These are phyloP conservation scores for Poeciliopsis infans DNA, from an alignment of 2,797 vertebrate genomes.

Conservation along the genomic window DNA sequence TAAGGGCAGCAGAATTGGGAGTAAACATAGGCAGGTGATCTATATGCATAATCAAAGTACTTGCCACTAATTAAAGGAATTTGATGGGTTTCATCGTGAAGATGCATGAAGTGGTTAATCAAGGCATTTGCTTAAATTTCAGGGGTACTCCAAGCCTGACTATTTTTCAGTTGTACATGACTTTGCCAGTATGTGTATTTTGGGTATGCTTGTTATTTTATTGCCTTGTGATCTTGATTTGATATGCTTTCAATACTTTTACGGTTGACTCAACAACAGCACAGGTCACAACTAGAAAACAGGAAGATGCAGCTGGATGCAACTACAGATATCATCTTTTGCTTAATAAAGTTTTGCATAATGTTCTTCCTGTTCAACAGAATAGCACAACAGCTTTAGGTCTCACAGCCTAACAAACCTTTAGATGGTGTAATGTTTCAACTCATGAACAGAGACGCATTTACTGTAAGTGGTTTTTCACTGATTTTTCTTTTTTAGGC, in stretches of 20 bases:
- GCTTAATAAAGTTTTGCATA: not conserved
- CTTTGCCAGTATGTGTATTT: not conserved
- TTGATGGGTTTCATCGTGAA: not conserved
- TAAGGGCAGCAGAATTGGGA: not conserved
- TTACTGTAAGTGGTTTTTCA: not conserved
- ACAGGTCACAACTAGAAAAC: not conserved
- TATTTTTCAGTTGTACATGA: not conserved
- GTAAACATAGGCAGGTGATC: not conserved
- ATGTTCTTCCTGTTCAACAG: not conserved
- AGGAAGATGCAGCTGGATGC: not conserved
- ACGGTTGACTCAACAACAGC: not conserved
- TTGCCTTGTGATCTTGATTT: not conserved
- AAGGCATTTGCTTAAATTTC: not conserved
- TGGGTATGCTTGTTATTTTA: not conserved
- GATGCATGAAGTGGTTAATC: not conserved
- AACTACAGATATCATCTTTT: not conserved
- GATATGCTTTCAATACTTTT: not conserved
- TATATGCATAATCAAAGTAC: not conserved
- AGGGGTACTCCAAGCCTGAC: not conserved
- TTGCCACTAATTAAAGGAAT: not conserved
- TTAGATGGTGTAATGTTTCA: not conserved
- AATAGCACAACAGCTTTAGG: not conserved
- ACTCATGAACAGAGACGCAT: not conserved
- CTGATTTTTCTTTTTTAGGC: not conserved
- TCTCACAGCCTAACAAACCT: not conserved